Base-by-base conservation (phyloP, 1,140 invertebrate genomes). In the Lepidurus couesii region DNA sequence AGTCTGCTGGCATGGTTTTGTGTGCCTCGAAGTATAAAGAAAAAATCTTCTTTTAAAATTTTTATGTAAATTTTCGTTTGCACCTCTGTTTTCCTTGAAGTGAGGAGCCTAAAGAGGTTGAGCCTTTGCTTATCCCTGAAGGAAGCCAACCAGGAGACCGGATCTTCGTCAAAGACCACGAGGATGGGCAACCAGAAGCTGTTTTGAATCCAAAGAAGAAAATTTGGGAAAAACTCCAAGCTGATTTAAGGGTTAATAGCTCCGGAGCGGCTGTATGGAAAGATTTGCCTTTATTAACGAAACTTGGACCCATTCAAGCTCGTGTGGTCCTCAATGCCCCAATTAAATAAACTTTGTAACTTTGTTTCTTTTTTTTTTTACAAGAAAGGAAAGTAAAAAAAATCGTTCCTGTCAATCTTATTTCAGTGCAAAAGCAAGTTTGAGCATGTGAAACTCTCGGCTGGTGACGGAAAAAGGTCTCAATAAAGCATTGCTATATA, bases 121-220 rank as follows among this genome's bases (percentile, higher is more conserved):
- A 98, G 84, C 92, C 93, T 43, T 87, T 98, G 78, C 86, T 90
- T 75, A 90, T 94, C 75, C 94, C 96, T 73, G 83, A 86, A 44
- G 90, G 87, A 45, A 89, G 91, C 80, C 86, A 87, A 47, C 88
- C 93, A 21, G 97, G 97, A 65, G 95, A 97, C 81, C 89, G 88
- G 83, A 89, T 98, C 24, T 84, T 90, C 79, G 88, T 95, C 74
- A 94, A 96, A 84, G 92, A 91, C 73, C 94, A 92, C 84, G 93
- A 94, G 86, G 82, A 82, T 78, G 93, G 92, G 47, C 86, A 87
- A 73, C 91, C 95, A 16, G 95, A 97, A 86, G 91, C 91, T 10
- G 89, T 93, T 74, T 86, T 99, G 6, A 98, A 98, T 86, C 96
- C 97, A 8, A 99, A 99, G 84, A 99, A 98, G 85, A 99, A 99